These are phyloP conservation scores for Harmothoe impar DNA, from an alignment of 2,888 invertebrate species.

Conservation along the genomic window DNA sequence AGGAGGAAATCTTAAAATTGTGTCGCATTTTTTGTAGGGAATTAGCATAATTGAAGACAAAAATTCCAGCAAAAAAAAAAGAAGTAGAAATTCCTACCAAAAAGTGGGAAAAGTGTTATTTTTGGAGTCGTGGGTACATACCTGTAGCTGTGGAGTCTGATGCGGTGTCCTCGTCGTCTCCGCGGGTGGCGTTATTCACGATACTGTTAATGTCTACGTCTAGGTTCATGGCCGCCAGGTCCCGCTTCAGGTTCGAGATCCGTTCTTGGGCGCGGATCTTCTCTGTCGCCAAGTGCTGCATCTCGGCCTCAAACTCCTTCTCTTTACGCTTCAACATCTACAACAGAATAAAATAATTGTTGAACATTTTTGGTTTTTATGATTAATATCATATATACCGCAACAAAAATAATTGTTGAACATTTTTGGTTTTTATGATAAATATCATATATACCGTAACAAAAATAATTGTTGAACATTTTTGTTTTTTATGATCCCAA, in stretches of 20 bases:
- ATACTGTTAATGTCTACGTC: slow-evolving; percentile 73
- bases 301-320: slow-evolving; percentile 76
- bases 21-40: too few species aligned
- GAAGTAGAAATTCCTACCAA: too few species aligned
- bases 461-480: background rate
- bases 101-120: too few species aligned
- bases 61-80: too few species aligned
- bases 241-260: slow-evolving; percentile 72
- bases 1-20: too few species aligned
- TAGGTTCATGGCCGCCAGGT: slow-evolving; percentile 75
- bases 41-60: too few species aligned
- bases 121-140: too few species aligned
- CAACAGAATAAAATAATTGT: background rate
- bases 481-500: too few species aligned
- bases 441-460: too few species aligned
- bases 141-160: slow-evolving; percentile 76
- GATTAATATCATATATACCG: too few species aligned
- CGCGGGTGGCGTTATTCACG: background rate
- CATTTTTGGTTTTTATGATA: too few species aligned
- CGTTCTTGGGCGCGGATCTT: slow-evolving; percentile 75
- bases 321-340: slow-evolving; percentile 76
- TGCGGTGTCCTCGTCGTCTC: slow-evolving; percentile 56
- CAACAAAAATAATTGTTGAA: background rate
- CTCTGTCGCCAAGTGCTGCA: slow-evolving; percentile 75
- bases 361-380: too few species aligned